These are phyloP conservation scores for Drosophila melanogaster DNA, from an alignment of 1,140 invertebrate species.

Conservation along the genomic window Release_6_plus_ISO1_MT NT_033777.3:21720501-21721000, in stretches of 20 bases:
- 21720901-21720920: constrained; percentile 82
- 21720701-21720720: constrained; percentile 45
- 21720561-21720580: neutral
- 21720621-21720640: neutral
- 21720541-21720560: too few relatives aligned
- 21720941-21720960: constrained; percentile 80
- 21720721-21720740: constrained; percentile 29
- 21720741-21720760: constrained; percentile 72
- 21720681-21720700: constrained; percentile 45
- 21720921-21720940: constrained; percentile 81
- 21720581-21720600: neutral
- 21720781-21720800: constrained; percentile 38
- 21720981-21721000: constrained; percentile 15
- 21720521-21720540: neutral
- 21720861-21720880: constrained; percentile 22
- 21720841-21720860: constrained; percentile 11
- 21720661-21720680: constrained; percentile 32
- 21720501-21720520: neutral
- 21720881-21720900: constrained; percentile 66
- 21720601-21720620: neutral
- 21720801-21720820: constrained; percentile 39
- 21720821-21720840: constrained; percentile 15
- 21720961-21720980: constrained; percentile 44
- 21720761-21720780: constrained; percentile 49
- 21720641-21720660: constrained; percentile 13